A percentile compares a stretch with the other conserved stretches of the same genome.
Evolutionary conservation across 2,113 vertebrate species (phyloP).

Genomic region (Lepisosteus oculatus): DNA sequence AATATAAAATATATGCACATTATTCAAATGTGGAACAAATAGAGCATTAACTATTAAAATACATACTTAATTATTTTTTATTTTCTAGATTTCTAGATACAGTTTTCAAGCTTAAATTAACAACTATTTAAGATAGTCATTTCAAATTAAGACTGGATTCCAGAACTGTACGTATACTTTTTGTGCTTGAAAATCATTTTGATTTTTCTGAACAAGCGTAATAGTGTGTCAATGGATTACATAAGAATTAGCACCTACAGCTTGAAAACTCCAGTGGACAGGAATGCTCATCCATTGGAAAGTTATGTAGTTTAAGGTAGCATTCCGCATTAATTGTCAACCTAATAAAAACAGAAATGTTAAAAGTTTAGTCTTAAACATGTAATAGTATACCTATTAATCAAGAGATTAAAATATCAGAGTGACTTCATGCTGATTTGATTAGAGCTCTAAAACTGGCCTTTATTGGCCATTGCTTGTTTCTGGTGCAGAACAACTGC

Average conservation of each 20-base stretch:
- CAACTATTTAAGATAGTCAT: background rate
- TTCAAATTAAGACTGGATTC: background rate
- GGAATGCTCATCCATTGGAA: constrained; percentile 97
- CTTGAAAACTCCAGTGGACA: constrained; percentile 97
- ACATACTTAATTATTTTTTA: background rate
- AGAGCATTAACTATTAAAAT: constrained; percentile 39
- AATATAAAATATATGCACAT: constrained; percentile 39
- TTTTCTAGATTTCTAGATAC: too few species aligned
- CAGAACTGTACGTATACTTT: background rate
- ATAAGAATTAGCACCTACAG: constrained; percentile 79
- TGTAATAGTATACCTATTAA: constrained; percentile 31
- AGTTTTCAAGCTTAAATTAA: too few species aligned
- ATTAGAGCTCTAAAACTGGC: too few species aligned
- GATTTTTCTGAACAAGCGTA: constrained; percentile 48
- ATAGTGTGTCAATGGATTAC: constrained; percentile 34
- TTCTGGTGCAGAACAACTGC: too few species aligned
- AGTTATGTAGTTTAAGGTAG: constrained; percentile 98
- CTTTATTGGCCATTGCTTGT: too few species aligned
- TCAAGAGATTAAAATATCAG: too few species aligned
- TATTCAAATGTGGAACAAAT: constrained; percentile 46
- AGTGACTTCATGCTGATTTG: too few species aligned
- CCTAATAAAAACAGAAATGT: constrained; percentile 71
- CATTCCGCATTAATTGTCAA: constrained; percentile 98
- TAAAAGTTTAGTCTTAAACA: constrained; percentile 26
- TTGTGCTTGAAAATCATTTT: constrained; percentile 25